phyloP scores from a whole-genome alignment of 2,113 vertebrate species.

The Indri indri region DNA sequence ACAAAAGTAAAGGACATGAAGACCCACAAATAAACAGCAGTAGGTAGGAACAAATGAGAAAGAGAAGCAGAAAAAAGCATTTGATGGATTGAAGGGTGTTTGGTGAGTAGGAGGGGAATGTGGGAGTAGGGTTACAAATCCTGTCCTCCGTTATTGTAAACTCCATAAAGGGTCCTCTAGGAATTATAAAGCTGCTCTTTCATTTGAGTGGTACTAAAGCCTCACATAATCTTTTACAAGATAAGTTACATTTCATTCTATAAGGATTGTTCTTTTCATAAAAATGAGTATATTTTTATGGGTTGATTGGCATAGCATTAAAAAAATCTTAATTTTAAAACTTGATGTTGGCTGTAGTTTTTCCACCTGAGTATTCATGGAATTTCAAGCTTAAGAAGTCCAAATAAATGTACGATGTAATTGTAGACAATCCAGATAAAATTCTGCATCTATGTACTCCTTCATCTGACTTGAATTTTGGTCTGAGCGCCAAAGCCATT shows the following conservation, averaged over 20 bases:
- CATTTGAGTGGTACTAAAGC: slow-evolving; percentile 44
- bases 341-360: neutral
- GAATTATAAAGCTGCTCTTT: slow-evolving; percentile 37
- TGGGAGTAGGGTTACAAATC: slow-evolving; percentile 9
- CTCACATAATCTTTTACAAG: neutral
- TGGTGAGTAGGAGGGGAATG: slow-evolving; percentile 18
- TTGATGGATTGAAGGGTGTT: slow-evolving; percentile 14
- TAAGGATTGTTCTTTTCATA: slow-evolving; percentile 29
- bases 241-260: slow-evolving; percentile 28
- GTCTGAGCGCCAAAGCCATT: neutral
- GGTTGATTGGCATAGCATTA: slow-evolving; percentile 20
- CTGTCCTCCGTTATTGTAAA: slow-evolving; percentile 38
- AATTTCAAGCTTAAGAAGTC: neutral
- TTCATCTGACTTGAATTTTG: neutral
- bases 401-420: neutral
- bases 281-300: neutral
- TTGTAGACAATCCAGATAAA: neutral
- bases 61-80: slow-evolving; percentile 14
- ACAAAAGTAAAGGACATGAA: slow-evolving; percentile 8
- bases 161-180: neutral
- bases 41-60: slow-evolving; percentile 57
- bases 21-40: slow-evolving; percentile 47
- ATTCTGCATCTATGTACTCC: neutral
- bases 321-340: neutral
- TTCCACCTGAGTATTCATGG: neutral